Evolutionary conservation across 2,888 invertebrate species (phyloP), one percentile per base, ranked within the genome.

Genomic region (Apodemia duryi): DNA sequence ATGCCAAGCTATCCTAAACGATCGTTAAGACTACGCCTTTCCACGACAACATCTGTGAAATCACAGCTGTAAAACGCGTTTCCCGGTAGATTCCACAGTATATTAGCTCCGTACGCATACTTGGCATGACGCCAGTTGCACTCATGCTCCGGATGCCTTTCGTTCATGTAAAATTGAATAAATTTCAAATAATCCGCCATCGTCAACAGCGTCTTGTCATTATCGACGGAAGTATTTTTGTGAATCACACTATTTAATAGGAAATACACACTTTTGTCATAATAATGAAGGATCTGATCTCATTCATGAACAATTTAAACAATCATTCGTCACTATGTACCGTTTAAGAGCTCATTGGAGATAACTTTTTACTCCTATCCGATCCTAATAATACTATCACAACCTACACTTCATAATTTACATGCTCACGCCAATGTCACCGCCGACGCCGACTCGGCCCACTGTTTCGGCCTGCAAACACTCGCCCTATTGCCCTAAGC

Each of bases 61-160:
- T 75, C 74, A 75, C 69, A 72, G 75, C 75, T 76, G 77, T 82
- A 79, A 81, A 78, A 77, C 75, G 66, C 75, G 74, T 79, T 77
- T 75, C 71, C 73, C 72, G 76, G 79, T 77, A 79, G 79, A 82
- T 82, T 83, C 83, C 84, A 80, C 77, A 78, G 73, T 73, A 76
- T 71, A 78, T 80, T 81, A 81, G 83, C 82, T 72, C 77, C 74
- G 81, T 74, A 75, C 81, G 81, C 74, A 77, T 77, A 72, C 28
- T 76, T 79, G 78, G 79, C 76, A 9, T 11, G 4, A 21, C n/a
- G 83, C 89, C 89, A 88, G 74, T 67, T 88, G 88, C 88, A 88
- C 77, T 80, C 72, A 69, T 77, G 68, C 73, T 75, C 79, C 84
- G 85, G 84, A 85, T 84, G 77, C 82, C 79, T 73, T 72, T 73